A percentile compares a stretch with the other conserved stretches of the same genome.
These are phyloP conservation scores for Hucho hucho DNA, from an alignment of 2,113 vertebrate species.

Conservation along the genomic window DNA sequence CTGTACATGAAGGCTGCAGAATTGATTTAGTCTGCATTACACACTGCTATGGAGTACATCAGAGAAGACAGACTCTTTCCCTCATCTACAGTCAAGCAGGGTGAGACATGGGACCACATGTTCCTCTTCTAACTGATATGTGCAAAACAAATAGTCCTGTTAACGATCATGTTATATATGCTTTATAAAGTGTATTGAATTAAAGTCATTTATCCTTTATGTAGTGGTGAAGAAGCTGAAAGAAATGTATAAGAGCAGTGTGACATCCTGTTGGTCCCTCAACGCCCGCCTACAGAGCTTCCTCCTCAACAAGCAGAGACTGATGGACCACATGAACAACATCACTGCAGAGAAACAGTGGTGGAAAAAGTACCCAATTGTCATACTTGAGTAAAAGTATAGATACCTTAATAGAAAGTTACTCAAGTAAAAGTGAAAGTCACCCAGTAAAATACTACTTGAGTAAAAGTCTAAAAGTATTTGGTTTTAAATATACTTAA, in stretches of 20 bases:
- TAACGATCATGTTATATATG: neutral
- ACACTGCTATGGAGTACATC: constrained; percentile 85
- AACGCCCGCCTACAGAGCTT: constrained; percentile 86
- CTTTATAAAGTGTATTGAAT: neutral
- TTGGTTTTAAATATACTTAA: too few species aligned
- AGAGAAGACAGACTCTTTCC: constrained; percentile 83
- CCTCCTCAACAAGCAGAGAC: constrained; percentile 91
- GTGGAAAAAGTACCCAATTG: too few species aligned
- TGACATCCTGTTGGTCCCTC: constrained; percentile 86
- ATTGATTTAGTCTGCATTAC: constrained; percentile 84
- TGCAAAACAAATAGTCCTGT: neutral
- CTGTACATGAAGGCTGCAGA: constrained; percentile 94
- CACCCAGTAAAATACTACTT: too few species aligned
- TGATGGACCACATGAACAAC: constrained; percentile 90
- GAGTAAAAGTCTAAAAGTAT: too few species aligned
- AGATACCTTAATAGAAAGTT: too few species aligned
- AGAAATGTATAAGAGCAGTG: constrained; percentile 89
- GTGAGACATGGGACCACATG: constrained; percentile 61
- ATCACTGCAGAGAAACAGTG: constrained; percentile 81
- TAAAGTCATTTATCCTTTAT: constrained; percentile 22
- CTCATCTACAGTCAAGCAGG: constrained; percentile 89
- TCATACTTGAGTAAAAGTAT: too few species aligned
- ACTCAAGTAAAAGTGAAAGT: too few species aligned
- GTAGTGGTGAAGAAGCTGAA: constrained; percentile 90
- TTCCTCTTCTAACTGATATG: neutral